Evolutionary conservation across 2,888 invertebrate species (phyloP), one percentile per base, ranked within the genome.

Genomic region (Boloria selene): DNA sequence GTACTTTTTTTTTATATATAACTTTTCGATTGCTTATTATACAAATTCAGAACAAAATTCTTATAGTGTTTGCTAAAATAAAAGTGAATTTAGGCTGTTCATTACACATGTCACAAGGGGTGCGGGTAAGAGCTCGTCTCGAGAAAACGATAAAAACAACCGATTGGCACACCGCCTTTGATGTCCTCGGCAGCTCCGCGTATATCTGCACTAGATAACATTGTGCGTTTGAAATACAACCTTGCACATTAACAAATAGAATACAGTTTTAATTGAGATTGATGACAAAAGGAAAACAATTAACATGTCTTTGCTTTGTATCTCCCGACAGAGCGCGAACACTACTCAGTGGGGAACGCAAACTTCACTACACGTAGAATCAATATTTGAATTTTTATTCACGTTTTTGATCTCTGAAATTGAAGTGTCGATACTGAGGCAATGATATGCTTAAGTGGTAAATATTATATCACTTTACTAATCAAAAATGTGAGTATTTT

Each of bases 91-190:
- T 67, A 59, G 65, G 69, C 54, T 64, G 65, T 69, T 70, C 64
- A 70, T 70, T 70, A 65, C 64, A 61, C 67, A 62, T 60, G 67
- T 62, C 3, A 55, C 31, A 55, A 44, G 53, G 65, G 66, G 64
- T 38, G 70, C 55, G 55, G 68, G 56, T 56, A 56, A 70, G 63
- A 64, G 69, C 53, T 31, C 77, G 79, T 78, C 81, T 82, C 79
- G 77, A 80, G 79, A 83, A 84, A 84, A 84, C 85, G 83, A 86
- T 86, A 85, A 85, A 87, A 87, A 75, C 73, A 87, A 82, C 82
- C 86, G 83, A 87, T 86, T 85, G 86, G 81, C 85, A 85, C 85
- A 84, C 82, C 79, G 79, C 82, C 84, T 85, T 85, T 85, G 84
- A 86, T 82, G 82, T 82, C 64, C 67, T 71, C 65, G 70, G 64